phyloP scores from a whole-genome alignment of 2,888 invertebrate genomes.

The Spilarctia lutea region DNA sequence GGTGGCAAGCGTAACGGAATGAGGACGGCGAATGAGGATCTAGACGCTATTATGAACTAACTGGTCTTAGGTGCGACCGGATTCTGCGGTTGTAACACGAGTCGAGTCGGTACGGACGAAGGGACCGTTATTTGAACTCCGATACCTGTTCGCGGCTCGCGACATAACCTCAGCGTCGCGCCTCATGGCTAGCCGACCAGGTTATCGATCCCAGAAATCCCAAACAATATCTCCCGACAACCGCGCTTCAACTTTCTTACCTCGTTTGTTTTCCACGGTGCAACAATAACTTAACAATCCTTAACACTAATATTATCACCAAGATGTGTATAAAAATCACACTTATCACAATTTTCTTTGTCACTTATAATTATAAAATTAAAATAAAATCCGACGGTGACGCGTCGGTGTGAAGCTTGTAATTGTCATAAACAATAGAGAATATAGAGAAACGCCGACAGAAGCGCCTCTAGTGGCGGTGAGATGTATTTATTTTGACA shows the following conservation, averaged over 20 bases:
- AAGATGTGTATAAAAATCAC: constrained; percentile 84
- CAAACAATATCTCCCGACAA: constrained; percentile 78
- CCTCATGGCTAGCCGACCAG: constrained; percentile 85
- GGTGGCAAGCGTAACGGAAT: constrained; percentile 81
- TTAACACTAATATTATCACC: constrained; percentile 84
- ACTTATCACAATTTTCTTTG: constrained; percentile 86
- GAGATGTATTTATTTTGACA: constrained; percentile 44
- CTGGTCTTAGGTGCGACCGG: constrained; percentile 81
- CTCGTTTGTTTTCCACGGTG: constrained; percentile 79
- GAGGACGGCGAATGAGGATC: constrained; percentile 83
- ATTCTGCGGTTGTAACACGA: constrained; percentile 80
- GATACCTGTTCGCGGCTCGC: constrained; percentile 78
- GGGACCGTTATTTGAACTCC: constrained; percentile 86
- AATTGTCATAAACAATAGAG: constrained; percentile 66
- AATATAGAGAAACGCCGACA: constrained; percentile 42
- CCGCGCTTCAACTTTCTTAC: constrained; percentile 71
- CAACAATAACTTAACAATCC: constrained; percentile 84
- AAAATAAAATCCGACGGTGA: constrained; percentile 83
- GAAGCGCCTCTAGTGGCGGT: constrained; percentile 57
- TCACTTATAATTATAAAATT: constrained; percentile 80
- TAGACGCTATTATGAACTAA: constrained; percentile 81
- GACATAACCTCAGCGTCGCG: constrained; percentile 85
- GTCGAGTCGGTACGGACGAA: constrained; percentile 70
- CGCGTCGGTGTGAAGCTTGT: constrained; percentile 82
- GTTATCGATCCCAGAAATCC: constrained; percentile 85